These are phyloP conservation scores for Trachymyrmex septentrionalis DNA, from an alignment of 1,140 invertebrate species.

Conservation along the genomic window DNA sequence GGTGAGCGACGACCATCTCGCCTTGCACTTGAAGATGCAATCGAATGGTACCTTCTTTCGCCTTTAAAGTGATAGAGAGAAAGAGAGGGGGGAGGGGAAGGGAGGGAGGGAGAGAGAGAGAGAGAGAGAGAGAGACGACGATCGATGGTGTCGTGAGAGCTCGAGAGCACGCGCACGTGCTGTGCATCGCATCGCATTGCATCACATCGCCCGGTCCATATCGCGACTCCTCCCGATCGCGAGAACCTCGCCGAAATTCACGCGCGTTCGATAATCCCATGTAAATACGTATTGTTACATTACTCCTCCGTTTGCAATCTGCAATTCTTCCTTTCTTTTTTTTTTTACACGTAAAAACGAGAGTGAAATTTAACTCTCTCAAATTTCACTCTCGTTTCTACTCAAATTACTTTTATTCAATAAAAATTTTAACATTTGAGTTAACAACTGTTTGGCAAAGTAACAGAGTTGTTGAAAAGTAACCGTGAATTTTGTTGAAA, in stretches of 20 bases:
- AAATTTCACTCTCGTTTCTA: too few relatives aligned
- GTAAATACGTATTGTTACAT: background rate
- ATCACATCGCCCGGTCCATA: conserved; percentile 1
- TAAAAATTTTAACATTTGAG: too few relatives aligned
- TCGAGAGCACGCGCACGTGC: conserved; percentile 57
- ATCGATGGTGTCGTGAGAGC: conserved; percentile 52
- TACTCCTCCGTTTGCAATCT: too few relatives aligned
- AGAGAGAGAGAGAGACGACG: conserved; percentile 45
- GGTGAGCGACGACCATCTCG: conserved; percentile 50
- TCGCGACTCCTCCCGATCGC: conserved; percentile 4
- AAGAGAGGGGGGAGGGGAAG: too few relatives aligned
- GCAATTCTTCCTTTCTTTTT: too few relatives aligned
- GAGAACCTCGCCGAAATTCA: background rate
- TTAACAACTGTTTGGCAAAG: too few relatives aligned
- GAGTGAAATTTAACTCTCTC: too few relatives aligned
- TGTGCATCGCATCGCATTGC: conserved; percentile 37
- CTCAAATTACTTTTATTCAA: too few relatives aligned
- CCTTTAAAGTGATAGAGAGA: conserved; percentile 48
- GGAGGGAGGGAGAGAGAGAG: conserved; percentile 41
- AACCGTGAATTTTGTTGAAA: too few relatives aligned
- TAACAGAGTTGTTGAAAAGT: too few relatives aligned
- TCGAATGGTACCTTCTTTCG: conserved; percentile 54
- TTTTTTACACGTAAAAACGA: too few relatives aligned
- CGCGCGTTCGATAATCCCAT: background rate
- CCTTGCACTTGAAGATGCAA: conserved; percentile 64